Evolutionary conservation across 1,140 invertebrate species (phyloP).

Genomic region (Piezodorus guildinii): DNA sequence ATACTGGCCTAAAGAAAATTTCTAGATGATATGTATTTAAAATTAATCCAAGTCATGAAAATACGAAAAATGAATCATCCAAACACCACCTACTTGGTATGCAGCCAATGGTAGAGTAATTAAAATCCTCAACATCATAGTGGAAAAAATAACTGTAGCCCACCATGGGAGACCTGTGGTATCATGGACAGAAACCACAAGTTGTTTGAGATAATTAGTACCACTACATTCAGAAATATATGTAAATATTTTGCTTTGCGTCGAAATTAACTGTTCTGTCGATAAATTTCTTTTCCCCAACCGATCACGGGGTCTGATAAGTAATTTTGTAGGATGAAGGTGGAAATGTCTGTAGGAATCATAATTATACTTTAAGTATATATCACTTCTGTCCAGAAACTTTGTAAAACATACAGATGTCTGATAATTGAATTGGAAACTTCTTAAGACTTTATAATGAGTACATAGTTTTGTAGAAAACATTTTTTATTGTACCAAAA

Average conservation of each 20-base stretch:
- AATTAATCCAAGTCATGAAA: not conserved
- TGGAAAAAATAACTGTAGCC: constrained; percentile 58
- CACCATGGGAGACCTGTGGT: constrained; percentile 69
- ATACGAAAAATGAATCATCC: not conserved
- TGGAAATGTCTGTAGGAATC: too few species aligned
- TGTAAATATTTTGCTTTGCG: not conserved
- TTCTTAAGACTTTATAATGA: too few species aligned
- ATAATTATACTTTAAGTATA: too few species aligned
- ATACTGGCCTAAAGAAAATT: constrained; percentile 44
- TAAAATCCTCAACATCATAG: constrained; percentile 47
- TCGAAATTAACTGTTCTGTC: not conserved
- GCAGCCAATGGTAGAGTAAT: constrained; percentile 64
- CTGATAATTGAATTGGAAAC: too few species aligned
- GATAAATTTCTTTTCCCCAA: too few species aligned
- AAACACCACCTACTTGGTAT: constrained; percentile 42
- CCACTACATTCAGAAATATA: constrained; percentile 48
- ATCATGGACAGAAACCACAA: constrained; percentile 53
- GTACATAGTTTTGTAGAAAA: too few species aligned
- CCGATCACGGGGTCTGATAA: too few species aligned
- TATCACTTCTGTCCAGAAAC: too few species aligned
- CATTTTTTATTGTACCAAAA: too few species aligned
- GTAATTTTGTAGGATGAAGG: too few species aligned
- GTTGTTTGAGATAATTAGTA: constrained; percentile 51
- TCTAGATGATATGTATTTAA: constrained; percentile 3
- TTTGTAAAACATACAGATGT: too few species aligned